Evolutionary conservation across 2,113 vertebrate genomes (phyloP), one percentile per base, ranked within the genome.

Genomic region (Vanacampus margaritifer): DNA sequence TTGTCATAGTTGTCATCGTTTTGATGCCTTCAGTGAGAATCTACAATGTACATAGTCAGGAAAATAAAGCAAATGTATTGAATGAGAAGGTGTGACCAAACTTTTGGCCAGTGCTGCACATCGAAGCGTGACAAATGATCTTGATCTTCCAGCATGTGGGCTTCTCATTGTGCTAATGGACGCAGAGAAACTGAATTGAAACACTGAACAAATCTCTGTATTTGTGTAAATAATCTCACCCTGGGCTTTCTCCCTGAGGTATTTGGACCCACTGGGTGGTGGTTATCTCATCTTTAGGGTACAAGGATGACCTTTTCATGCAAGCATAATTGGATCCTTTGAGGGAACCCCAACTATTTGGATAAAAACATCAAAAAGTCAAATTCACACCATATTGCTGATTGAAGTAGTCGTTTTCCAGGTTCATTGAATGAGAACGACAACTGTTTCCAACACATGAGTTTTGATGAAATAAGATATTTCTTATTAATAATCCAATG

Each of bases 191-290:
- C 75, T 71, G 78, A 57, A 57, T 35, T 35, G 60, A 82, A 80
- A 65, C 73, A 72, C 69, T 68, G 57, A 53, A 35, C 39, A 65
- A 71, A 74, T 58, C 37, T 64, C 54, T 81, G 63, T 65, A 14
- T 19, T 85, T 17, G 54, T 19, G 54, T 16, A 71, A 82, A 76
- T 82, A 81, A 79, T 75, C 70, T 35, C 28, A 3, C 54, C 28
- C 8, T 6, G 3, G 54, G 54, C 26, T 46, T 46, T 46, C 45
- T 19, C 45, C 6, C 45, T 46, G 6, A 6, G 3, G 26, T 32
- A 57, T 35, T 57, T 19, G 2, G 39, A 41, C 39, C 39, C 39
- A 41, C 7, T 9, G 39, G 0, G 23, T 5, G 54, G 54, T 6
- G 13, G 16, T 56, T 32, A 56, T 56, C 54, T 28, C 24, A 13